Base-by-base conservation (phyloP, 2,113 vertebrate genomes). In the Myotis yumanensis region DNA sequence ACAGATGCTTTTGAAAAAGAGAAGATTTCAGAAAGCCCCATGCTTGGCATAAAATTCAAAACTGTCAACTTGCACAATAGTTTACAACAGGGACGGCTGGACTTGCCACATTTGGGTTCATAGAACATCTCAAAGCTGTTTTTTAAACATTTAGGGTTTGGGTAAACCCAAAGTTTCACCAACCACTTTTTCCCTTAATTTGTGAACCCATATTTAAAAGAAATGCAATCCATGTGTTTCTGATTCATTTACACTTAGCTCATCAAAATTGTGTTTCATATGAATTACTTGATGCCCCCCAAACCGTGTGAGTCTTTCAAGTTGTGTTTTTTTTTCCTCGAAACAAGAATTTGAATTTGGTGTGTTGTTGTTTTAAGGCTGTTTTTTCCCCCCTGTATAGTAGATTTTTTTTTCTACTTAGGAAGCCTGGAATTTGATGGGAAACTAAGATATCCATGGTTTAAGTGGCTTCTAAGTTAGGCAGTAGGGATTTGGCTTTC, bases 171-270 rank as follows among this genome's bases (percentile, higher is more conserved):
- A 80, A 80, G 86, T 84, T 94, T 94, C 43, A 75, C 64, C 57
- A 87, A 84, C 95, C 89, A 93, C 90, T 96, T 93, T 97, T 95
- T 46, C 69, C 96, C 92, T 97, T 92, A 85, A 88, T 91, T 94
- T 95, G 52, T 93, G 89, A 96, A 92, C 85, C 77, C n/a, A 30
- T 79, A 72, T 92, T 97, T 96, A 90, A 96, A 94, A 93, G 48
- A 93, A 96, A 93, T 82, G 72, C 54, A 95, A 92, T 85, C 85
- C 96, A 89, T 92, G 82, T 95, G 96, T 90, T 95, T 96, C 90
- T 92, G 94, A 90, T 94, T 93, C 95, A 81, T 95, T 96, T 94
- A 95, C 72, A 93, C 96, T 95, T 95, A 96, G 90, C 79, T 97
- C 94, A 95, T 96, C 94, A 94, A 90, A 95, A 95, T 73, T 93